Base-by-base conservation (phyloP, 2,888 invertebrate species). In the Drosophila buzzatii region DNA sequence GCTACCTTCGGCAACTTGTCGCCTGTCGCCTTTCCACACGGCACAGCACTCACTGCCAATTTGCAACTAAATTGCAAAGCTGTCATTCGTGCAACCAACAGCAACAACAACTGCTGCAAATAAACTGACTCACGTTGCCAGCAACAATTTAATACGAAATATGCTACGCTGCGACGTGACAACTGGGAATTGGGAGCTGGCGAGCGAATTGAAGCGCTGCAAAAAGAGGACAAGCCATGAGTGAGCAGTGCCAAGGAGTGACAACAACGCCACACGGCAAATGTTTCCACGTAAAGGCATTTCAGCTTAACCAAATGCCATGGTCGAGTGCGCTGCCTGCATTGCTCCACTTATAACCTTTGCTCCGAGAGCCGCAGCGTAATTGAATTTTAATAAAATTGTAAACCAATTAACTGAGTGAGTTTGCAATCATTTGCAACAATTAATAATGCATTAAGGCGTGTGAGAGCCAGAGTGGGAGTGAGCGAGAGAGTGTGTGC, bases 361-460 rank as follows among this genome's bases (percentile, higher is more conserved):
- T 47, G 27, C 33, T 14, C 47, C 39, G 2, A n/a, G 23, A 51
- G 12, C 72, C 68, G 75, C 81, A 79, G 56, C 67, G 55, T 77
- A 83, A 79, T 81, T 85, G 80, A 84, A 81, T 79, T 85, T 79
- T 79, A 82, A 87, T 88, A 79, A 78, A 76, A 87, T 81, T 79
- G 51, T 76, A 76, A 79, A 74, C 61, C 81, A 88, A 86, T 88
- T 88, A 83, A 79, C 74, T 82, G 27, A 55, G 53, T 52, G 70
- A 73, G 63, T 45, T 70, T 67, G 45, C 75, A 72, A 67, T 70
- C 62, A 81, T 76, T 80, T 81, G 73, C 76, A 70, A 70, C 79
- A 88, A 82, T 86, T 88, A 88, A 84, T 79, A 86, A 86, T 88
- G 78, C 82, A 85, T 80, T 82, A 81, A 64, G 41, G 39, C 52